phyloP scores from a whole-genome alignment of 2,113 vertebrate species.

The Corydoras maculifer region DNA sequence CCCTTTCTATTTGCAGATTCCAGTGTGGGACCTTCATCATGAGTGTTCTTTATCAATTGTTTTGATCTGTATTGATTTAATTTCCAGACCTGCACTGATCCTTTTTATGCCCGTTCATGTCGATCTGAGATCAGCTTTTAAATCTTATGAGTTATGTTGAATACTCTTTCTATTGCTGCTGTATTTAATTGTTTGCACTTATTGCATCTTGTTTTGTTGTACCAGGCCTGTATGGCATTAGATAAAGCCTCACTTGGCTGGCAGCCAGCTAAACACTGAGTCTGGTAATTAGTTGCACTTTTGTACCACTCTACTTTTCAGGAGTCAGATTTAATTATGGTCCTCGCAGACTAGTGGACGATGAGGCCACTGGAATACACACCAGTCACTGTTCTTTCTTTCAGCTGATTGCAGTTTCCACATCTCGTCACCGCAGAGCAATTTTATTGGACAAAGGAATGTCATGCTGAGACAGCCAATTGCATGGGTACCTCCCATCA shows the following conservation, averaged over 20 bases:
- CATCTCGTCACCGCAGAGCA: neutral
- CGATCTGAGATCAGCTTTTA: conserved; percentile 17
- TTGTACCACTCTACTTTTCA: conserved; percentile 14
- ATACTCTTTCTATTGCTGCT: neutral
- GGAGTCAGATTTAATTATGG: conserved; percentile 35
- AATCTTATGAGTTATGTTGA: neutral
- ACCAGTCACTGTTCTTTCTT: conserved; percentile 17
- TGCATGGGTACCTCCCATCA: conserved; percentile 3
- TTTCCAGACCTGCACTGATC: neutral
- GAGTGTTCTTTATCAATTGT: conserved; percentile 24
- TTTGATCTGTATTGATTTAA: too few species aligned
- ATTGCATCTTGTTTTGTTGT: conserved; percentile 9
- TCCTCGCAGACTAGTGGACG: conserved; percentile 12
- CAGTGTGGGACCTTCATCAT: conserved; percentile 84
- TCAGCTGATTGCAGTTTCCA: conserved; percentile 19
- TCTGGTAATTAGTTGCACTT: conserved; percentile 37
- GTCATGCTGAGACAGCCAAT: neutral
- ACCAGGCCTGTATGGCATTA: neutral
- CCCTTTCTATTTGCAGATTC: conserved; percentile 67
- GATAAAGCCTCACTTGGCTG: conserved; percentile 8
- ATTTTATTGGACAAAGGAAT: conserved; percentile 20
- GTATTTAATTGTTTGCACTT: conserved; percentile 5
- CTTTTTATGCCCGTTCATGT: conserved; percentile 3
- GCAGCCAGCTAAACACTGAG: conserved; percentile 22
- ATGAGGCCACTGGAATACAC: conserved; percentile 18